Conservation (phyloP, 2,888 invertebrate species). For the Idaea dimidiata region DNA sequence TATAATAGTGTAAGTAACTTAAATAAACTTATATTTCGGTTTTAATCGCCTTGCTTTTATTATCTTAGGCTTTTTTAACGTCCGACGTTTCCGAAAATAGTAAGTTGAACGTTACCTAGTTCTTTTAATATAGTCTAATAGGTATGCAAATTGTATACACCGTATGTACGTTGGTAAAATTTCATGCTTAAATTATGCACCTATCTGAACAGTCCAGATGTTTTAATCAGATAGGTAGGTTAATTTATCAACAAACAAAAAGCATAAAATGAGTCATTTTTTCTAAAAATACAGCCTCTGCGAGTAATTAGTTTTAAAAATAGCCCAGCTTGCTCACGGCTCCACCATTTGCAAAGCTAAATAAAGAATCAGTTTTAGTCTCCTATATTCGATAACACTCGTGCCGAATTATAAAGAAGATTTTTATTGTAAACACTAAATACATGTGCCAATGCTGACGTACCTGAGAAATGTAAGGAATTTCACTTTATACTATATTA, state of each 20-base stretch:
- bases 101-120: neutral
- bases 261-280: conserved; percentile 35
- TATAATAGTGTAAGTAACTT: too few species aligned
- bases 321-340: conserved; percentile 36
- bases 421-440: conserved; percentile 28
- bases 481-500: conserved; percentile 13
- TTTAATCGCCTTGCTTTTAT: too few species aligned
- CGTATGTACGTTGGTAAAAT: neutral
- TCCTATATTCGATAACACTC: conserved; percentile 40
- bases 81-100: neutral
- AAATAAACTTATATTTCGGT: too few species aligned
- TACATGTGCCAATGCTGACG: conserved; percentile 44
- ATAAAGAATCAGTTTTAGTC: conserved; percentile 56
- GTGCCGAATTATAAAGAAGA: conserved; percentile 36
- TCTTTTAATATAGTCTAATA: neutral
- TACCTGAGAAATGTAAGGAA: conserved; percentile 57
- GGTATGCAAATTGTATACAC: neutral
- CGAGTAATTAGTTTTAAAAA: conserved; percentile 43
- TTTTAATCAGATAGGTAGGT: conserved; percentile 7
- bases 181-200: neutral
- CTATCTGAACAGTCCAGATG: neutral
- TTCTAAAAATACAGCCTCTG: conserved; percentile 39
- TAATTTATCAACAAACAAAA: conserved; percentile 9
- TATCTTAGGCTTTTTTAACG: too few species aligned
- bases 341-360: conserved; percentile 46